phyloP scores from a whole-genome alignment of 2,888 invertebrate genomes.

The Scaptomyza polygonia region DNA sequence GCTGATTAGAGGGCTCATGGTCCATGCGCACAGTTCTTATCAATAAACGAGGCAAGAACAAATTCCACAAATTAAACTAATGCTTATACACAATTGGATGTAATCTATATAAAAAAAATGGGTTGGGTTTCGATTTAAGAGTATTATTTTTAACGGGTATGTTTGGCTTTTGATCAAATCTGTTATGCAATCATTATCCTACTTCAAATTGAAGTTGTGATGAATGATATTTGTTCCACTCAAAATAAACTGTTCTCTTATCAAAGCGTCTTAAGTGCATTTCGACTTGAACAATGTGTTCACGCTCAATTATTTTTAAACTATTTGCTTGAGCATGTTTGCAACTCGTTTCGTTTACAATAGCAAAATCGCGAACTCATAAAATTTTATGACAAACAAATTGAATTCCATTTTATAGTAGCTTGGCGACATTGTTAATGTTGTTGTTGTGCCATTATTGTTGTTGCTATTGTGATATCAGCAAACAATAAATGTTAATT shows the following conservation, averaged over 20 bases:
- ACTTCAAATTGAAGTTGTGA: background rate
- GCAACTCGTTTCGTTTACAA: conserved; percentile 22
- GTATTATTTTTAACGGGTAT: background rate
- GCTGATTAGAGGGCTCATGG: conserved; percentile 49
- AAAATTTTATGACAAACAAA: conserved; percentile 64
- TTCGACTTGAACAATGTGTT: background rate
- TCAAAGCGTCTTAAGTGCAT: background rate
- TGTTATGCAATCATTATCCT: too few relatives aligned
- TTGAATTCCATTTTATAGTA: conserved; percentile 59
- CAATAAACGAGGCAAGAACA: conserved; percentile 22
- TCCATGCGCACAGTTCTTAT: conserved; percentile 48
- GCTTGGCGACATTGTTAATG: conserved; percentile 24
- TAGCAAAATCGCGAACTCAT: conserved; percentile 47
- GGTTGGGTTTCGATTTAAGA: background rate
- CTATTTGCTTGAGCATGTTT: background rate
- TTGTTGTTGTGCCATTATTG: background rate
- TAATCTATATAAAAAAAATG: background rate
- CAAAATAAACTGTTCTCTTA: background rate
- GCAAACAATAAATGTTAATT: conserved; percentile 77
- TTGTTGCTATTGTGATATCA: conserved; percentile 47
- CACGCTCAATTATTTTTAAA: background rate
- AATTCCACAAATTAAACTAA: conserved; percentile 11
- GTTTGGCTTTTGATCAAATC: too few relatives aligned
- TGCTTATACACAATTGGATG: background rate
- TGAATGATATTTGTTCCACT: background rate